These are phyloP conservation scores for Anomalospiza imberbis DNA, from an alignment of 2,797 vertebrate genomes.

Conservation along the genomic window DNA sequence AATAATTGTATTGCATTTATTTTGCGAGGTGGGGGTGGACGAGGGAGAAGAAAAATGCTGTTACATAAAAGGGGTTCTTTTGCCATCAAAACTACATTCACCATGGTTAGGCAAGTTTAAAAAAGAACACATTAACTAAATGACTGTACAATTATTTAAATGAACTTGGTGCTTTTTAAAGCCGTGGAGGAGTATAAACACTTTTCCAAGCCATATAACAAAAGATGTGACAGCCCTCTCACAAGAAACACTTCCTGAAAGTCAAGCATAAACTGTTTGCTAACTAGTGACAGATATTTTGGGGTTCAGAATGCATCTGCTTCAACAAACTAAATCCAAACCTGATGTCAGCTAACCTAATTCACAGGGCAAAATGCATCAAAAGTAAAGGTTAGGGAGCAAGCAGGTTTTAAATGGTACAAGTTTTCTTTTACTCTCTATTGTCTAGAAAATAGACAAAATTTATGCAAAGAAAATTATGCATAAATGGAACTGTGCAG, in stretches of 20 bases:
- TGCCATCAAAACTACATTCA: conserved; percentile 76
- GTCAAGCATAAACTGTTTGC: conserved; percentile 26
- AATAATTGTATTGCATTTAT: conserved; percentile 81
- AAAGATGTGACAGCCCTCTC: conserved; percentile 62
- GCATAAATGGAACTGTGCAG: background rate
- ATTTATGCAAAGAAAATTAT: background rate
- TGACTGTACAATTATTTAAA: conserved; percentile 81
- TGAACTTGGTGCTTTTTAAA: conserved; percentile 71
- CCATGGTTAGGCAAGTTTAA: conserved; percentile 72
- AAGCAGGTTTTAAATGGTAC: background rate
- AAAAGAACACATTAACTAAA: conserved; percentile 78
- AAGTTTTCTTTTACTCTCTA: background rate
- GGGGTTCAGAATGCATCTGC: background rate
- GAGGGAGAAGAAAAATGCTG: conserved; percentile 59
- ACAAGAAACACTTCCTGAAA: conserved; percentile 27
- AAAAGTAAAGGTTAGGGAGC: background rate
- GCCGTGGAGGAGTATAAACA: conserved; percentile 68
- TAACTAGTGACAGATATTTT: conserved; percentile 51
- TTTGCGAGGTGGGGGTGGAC: conserved; percentile 59
- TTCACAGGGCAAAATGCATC: background rate
- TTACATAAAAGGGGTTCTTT: conserved; percentile 78
- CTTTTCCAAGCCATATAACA: conserved; percentile 23
- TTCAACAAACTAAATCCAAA: conserved; percentile 42
- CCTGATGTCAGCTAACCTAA: background rate
- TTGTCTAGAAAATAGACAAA: background rate